A percentile compares a stretch with the other conserved stretches of the same genome.
Evolutionary conservation across 2,888 invertebrate genomes (phyloP).

Genomic region (Bedellia somnulentella): DNA sequence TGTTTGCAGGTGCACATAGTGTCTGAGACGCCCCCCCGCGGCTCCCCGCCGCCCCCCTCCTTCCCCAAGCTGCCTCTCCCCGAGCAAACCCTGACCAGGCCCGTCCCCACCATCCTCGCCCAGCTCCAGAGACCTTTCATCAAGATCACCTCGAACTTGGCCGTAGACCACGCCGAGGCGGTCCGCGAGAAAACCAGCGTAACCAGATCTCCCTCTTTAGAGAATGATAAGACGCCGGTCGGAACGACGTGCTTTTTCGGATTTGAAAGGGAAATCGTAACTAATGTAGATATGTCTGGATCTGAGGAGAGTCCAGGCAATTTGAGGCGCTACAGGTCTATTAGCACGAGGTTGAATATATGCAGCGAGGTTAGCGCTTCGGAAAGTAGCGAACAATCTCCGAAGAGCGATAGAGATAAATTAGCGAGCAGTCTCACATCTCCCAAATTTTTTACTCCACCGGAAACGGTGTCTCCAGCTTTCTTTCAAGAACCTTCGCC

Average conservation of each 20-base stretch:
- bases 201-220: constrained; percentile 49
- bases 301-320: constrained; percentile 28
- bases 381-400: constrained; percentile 25
- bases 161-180: constrained; percentile 31
- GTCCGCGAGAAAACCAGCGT: constrained; percentile 39
- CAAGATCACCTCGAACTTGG: constrained; percentile 25
- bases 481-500: constrained; percentile 48
- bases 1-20: constrained; percentile 40
- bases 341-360: constrained; percentile 43
- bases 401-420: constrained; percentile 27
- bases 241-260: constrained; percentile 36
- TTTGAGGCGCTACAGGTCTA: constrained; percentile 34
- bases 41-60: constrained; percentile 15
- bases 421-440: constrained; percentile 36
- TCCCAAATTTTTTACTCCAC: constrained; percentile 47
- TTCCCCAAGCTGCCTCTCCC: constrained; percentile 39
- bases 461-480: constrained; percentile 41
- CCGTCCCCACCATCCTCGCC: constrained; percentile 31
- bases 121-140: constrained; percentile 37
- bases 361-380: constrained; percentile 13
- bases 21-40: constrained; percentile 18
- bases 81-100: constrained; percentile 45
- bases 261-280: constrained; percentile 33
- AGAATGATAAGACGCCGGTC: constrained; percentile 51
- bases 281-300: too few species aligned